Conservation (phyloP, 2,888 invertebrate genomes). For the Campaea margaritaria region DNA sequence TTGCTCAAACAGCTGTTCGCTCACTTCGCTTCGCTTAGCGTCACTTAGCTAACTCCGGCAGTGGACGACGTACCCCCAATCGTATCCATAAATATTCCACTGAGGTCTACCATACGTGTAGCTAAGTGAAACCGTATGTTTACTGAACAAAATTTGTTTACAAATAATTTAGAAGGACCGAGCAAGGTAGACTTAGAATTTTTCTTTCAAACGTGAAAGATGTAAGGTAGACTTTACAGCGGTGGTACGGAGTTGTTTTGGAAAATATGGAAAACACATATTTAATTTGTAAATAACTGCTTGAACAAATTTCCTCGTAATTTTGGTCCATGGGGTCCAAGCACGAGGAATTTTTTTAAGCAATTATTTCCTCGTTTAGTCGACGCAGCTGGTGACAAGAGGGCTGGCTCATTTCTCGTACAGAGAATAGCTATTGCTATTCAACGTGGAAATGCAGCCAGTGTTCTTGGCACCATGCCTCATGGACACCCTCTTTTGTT, state of each 20-base stretch:
- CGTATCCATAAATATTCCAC: slow-evolving; percentile 42
- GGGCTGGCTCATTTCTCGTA: no score
- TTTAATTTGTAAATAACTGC: no score
- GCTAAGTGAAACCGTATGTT: slow-evolving; percentile 39
- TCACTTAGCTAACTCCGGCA: neutral
- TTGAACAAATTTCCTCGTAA: no score
- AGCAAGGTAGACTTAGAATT: slow-evolving; percentile 5
- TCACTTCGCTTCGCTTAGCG: neutral
- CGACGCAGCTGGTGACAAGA: no score
- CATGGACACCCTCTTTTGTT: no score
- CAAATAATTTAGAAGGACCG: slow-evolving; percentile 41
- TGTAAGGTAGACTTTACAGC: neutral
- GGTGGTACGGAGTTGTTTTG: neutral
- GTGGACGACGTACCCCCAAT: slow-evolving; percentile 1
- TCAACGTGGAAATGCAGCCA: no score
- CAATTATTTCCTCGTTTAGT: no score
- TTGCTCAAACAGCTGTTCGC: neutral
- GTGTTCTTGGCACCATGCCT: no score
- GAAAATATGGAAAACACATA: no score
- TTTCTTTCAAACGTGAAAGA: slow-evolving; percentile 15
- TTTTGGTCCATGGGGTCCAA: no score
- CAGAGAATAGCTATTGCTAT: no score
- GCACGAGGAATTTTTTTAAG: no score
- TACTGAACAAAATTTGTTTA: slow-evolving; percentile 44
- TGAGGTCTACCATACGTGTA: slow-evolving; percentile 35